These are phyloP conservation scores for Drosophila colorata DNA, from an alignment of 2,888 invertebrate genomes.

Conservation along the genomic window DNA sequence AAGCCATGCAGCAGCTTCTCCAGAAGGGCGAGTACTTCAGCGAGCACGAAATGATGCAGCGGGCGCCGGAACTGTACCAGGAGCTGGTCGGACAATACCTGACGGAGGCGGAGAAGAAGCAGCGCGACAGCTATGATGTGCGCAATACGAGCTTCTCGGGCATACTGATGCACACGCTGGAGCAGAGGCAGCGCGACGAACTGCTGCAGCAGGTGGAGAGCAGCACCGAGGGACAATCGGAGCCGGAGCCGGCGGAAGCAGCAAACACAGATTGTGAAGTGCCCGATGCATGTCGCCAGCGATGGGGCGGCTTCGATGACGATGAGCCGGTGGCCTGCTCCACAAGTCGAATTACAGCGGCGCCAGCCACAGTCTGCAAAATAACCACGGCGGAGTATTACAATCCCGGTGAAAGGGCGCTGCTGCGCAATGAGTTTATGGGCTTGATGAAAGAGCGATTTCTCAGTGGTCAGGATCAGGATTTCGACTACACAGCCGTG, in stretches of 20 bases:
- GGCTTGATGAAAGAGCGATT: constrained; percentile 94
- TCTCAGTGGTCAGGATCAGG: constrained; percentile 91
- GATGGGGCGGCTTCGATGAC: constrained; percentile 88
- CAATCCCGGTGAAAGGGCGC: constrained; percentile 87
- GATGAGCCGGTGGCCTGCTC: constrained; percentile 82
- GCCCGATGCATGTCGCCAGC: constrained; percentile 81
- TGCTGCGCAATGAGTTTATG: constrained; percentile 92
- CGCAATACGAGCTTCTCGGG: constrained; percentile 88
- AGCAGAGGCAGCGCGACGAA: constrained; percentile 89
- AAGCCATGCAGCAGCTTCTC: constrained; percentile 91
- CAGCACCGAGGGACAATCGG: neutral
- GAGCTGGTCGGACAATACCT: constrained; percentile 95
- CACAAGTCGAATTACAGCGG: constrained; percentile 45
- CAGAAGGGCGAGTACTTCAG: constrained; percentile 91
- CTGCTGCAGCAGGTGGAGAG: constrained; percentile 83
- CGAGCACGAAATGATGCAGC: constrained; percentile 96
- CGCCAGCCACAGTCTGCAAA: constrained; percentile 1
- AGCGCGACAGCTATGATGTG: constrained; percentile 88
- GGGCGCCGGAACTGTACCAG: constrained; percentile 96
- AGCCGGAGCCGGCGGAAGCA: neutral
- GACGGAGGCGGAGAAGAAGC: constrained; percentile 90
- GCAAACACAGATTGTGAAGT: constrained; percentile 76
- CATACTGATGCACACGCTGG: constrained; percentile 92
- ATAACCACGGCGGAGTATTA: constrained; percentile 58
- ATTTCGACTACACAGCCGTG: constrained; percentile 93